Evolutionary conservation across 2,888 invertebrate genomes (phyloP).

Genomic region (Leucophenga maculata): DNA sequence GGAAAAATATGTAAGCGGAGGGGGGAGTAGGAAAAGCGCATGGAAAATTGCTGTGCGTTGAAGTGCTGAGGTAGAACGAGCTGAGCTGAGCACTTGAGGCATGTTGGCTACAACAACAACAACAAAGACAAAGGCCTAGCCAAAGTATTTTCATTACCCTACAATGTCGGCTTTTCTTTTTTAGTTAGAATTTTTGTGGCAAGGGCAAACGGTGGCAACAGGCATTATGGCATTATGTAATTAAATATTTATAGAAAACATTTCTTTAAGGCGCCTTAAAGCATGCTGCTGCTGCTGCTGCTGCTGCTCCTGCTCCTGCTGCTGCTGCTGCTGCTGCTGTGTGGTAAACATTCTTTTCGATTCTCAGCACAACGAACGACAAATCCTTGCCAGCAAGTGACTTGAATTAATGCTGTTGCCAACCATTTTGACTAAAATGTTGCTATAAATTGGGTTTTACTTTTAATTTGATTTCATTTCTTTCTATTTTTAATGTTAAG

Average conservation of each 20-base stretch:
- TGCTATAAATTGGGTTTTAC: too few relatives aligned
- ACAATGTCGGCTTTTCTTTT: not conserved
- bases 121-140: constrained; percentile 55
- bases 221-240: constrained; percentile 56
- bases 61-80: not conserved
- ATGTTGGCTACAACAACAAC: constrained; percentile 47
- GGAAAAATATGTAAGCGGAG: not conserved
- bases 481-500: too few relatives aligned
- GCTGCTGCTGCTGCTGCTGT: too few relatives aligned
- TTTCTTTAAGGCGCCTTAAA: constrained; percentile 21
- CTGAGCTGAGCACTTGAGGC: constrained; percentile 53
- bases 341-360: too few relatives aligned
- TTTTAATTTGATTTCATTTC: too few relatives aligned
- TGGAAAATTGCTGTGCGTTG: not conserved
- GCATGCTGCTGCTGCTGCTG: too few relatives aligned
- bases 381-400: too few relatives aligned
- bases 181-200: too few relatives aligned
- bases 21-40: not conserved
- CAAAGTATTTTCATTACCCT: constrained; percentile 42
- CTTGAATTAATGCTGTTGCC: too few relatives aligned
- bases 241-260: constrained; percentile 58
- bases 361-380: too few relatives aligned
- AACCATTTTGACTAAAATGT: too few relatives aligned
- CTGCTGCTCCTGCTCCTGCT: too few relatives aligned
- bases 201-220: not conserved